These are phyloP conservation scores for Microplitis manilae DNA, from an alignment of 2,888 invertebrate genomes.

Conservation along the genomic window DNA sequence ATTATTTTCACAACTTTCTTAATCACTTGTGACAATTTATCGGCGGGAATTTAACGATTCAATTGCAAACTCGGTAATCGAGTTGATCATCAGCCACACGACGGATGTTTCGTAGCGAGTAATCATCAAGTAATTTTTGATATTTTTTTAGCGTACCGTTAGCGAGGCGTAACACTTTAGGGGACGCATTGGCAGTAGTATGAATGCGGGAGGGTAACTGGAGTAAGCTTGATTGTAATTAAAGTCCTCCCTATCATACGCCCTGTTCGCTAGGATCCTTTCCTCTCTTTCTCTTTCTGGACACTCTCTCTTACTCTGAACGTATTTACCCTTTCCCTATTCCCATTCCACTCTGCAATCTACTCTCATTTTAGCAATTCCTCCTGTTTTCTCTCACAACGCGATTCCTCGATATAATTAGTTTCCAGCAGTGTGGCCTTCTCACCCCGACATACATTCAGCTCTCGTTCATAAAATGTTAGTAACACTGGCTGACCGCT, in stretches of 20 bases:
- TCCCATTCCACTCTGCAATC: conserved; percentile 20
- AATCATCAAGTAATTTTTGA: conserved; percentile 45
- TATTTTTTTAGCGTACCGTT: conserved; percentile 39
- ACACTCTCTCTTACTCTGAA: conserved; percentile 33
- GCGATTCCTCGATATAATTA: conserved; percentile 59
- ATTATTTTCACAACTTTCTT: background rate
- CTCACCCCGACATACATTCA: conserved; percentile 43
- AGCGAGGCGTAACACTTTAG: conserved; percentile 32
- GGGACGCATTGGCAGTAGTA: conserved; percentile 51
- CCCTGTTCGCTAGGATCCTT: conserved; percentile 30
- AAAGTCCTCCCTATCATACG: conserved; percentile 55
- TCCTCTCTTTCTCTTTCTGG: conserved; percentile 35
- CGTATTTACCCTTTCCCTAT: conserved; percentile 31
- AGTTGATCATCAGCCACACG: conserved; percentile 29
- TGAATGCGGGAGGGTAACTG: conserved; percentile 46
- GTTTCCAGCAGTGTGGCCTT: conserved; percentile 52
- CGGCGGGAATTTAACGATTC: background rate
- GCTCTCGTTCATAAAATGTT: conserved; percentile 46
- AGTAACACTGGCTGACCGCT: conserved; percentile 53
- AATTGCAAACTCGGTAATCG: conserved; percentile 37
- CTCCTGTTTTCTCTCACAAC: conserved; percentile 34
- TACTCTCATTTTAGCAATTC: conserved; percentile 32
- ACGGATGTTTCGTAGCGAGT: conserved; percentile 6
- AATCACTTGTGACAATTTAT: background rate
- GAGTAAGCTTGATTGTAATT: conserved; percentile 57